Percentiles rank a stretch among this genome's conserved stretches.
Conservation (phyloP, 2,888 invertebrate genomes). For the Meiosimyza decipiens region DNA sequence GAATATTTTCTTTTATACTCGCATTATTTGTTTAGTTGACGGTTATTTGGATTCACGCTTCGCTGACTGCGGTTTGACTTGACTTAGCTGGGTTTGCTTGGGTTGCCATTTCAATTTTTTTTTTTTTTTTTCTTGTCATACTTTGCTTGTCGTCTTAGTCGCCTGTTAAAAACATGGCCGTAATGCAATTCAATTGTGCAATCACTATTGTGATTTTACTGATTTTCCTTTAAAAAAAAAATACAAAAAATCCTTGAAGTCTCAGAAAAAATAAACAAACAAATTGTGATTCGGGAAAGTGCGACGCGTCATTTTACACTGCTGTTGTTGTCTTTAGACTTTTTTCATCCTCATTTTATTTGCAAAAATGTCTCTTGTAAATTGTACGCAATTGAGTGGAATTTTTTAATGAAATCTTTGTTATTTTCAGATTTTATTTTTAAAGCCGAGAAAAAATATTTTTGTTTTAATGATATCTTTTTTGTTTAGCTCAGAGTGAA, state of each 20-base stretch:
- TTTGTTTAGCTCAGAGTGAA: too few species aligned
- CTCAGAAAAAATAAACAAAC: constrained; percentile 8
- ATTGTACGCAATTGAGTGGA: constrained; percentile 39
- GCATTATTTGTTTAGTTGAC: constrained; percentile 38
- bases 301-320: background rate
- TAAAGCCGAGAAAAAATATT: too few species aligned
- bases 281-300: constrained; percentile 20
- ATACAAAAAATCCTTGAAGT: background rate
- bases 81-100: constrained; percentile 24
- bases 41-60: constrained; percentile 44
- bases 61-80: constrained; percentile 38
- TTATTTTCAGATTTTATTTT: too few species aligned
- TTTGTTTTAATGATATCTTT: too few species aligned
- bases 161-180: background rate
- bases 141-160: constrained; percentile 7
- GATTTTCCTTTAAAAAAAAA: constrained; percentile 14
- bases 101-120: background rate
- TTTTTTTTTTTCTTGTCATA: constrained; percentile 1
- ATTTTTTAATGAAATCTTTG: constrained; percentile 43
- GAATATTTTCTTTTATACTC: constrained; percentile 16
- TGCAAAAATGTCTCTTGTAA: background rate
- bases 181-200: constrained; percentile 45
- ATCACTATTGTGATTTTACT: constrained; percentile 38
- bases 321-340: background rate
- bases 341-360: background rate